These are phyloP conservation scores for Xenus cinereus DNA, from an alignment of 2,113 vertebrate species.

Conservation along the genomic window DNA sequence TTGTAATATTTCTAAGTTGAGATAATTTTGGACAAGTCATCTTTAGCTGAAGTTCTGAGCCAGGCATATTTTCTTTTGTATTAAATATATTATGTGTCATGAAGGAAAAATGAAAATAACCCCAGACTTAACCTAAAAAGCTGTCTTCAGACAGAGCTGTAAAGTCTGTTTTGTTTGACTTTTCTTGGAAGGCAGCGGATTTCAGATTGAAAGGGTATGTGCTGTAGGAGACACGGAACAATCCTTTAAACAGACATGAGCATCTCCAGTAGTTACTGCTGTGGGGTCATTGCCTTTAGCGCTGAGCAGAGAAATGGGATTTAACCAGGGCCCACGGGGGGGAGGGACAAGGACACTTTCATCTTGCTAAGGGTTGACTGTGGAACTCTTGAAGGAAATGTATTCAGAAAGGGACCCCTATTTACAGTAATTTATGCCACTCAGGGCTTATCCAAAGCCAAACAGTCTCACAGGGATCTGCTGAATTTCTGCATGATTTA, in stretches of 20 bases:
- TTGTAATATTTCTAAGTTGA: conserved; percentile 23
- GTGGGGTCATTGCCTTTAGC: not conserved
- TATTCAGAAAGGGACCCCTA: not conserved
- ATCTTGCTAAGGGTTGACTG: not conserved
- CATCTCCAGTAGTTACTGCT: not conserved
- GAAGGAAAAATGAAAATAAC: conserved; percentile 35
- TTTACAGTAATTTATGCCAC: not conserved
- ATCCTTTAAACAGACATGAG: not conserved
- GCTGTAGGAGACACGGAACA: not conserved
- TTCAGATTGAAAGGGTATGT: not conserved
- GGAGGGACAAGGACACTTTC: not conserved
- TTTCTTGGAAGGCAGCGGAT: not conserved
- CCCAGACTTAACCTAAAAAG: not conserved
- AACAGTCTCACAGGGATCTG: not conserved
- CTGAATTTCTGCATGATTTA: not conserved
- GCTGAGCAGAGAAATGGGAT: not conserved
- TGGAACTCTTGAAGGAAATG: not conserved
- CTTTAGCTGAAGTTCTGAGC: not conserved
- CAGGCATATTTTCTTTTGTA: not conserved
- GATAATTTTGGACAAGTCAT: not conserved
- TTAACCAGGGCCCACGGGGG: fast-evolving
- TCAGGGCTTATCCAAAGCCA: not conserved
- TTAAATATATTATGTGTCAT: not conserved
- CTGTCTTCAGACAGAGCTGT: not conserved
- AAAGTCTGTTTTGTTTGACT: not conserved